phyloP scores from a whole-genome alignment of 2,113 vertebrate species.

The Engystomops pustulosus region DNA sequence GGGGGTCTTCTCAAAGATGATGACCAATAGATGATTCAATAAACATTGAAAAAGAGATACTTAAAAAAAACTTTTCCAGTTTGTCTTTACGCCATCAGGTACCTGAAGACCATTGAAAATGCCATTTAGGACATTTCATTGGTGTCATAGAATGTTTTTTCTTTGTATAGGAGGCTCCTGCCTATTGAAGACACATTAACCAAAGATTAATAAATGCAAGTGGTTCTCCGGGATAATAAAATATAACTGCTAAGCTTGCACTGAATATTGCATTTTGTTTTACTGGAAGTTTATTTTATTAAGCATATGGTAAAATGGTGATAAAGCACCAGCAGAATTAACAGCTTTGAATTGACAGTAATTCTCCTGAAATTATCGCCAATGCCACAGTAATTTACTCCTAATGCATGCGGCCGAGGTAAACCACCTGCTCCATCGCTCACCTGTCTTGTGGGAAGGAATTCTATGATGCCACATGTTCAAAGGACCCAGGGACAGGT shows the following conservation, averaged over 20 bases:
- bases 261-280: conserved; percentile 5
- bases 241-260: not conserved
- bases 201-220: not conserved
- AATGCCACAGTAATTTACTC: conserved; percentile 14
- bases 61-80: too few species aligned
- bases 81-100: too few species aligned
- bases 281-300: conserved; percentile 25
- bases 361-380: conserved; percentile 26
- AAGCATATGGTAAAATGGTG: conserved; percentile 40
- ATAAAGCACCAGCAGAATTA: conserved; percentile 32
- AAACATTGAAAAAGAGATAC: too few species aligned
- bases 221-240: conserved; percentile 23
- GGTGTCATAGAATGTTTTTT: not conserved
- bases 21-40: too few species aligned
- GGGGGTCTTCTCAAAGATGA: too few species aligned
- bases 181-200: conserved; percentile 1
- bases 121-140: not conserved
- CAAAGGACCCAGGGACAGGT: not conserved
- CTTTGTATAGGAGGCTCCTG: not conserved
- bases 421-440: conserved; percentile 36
- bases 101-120: too few species aligned
- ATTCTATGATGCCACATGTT: not conserved
- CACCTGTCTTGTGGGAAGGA: conserved; percentile 24
- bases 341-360: conserved; percentile 20
- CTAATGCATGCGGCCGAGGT: conserved; percentile 13